These are phyloP conservation scores for Eulithis testata DNA, from an alignment of 2,888 invertebrate genomes.

Conservation along the genomic window DNA sequence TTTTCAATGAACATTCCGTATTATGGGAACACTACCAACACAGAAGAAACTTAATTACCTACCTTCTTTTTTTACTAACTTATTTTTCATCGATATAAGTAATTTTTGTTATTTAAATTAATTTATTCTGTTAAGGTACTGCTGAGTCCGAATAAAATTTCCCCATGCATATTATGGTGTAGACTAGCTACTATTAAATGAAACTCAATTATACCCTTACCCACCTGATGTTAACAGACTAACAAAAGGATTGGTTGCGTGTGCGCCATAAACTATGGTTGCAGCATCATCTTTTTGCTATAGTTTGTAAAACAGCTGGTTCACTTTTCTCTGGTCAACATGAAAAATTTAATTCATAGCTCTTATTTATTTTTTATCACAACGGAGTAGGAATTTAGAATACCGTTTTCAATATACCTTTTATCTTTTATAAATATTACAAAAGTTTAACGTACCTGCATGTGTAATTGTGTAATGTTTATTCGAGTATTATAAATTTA, in stretches of 20 bases:
- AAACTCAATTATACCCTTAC: conserved; percentile 60
- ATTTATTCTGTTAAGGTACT: not conserved
- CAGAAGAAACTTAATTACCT: not conserved
- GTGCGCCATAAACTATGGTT: conserved; percentile 57
- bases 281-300: conserved; percentile 21
- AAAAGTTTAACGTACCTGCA: no score
- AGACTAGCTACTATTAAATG: conserved; percentile 40
- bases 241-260: conserved; percentile 63
- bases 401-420: no score
- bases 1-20: no score
- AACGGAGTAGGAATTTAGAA: no score
- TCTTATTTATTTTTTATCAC: no score
- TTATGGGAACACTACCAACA: not conserved
- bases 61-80: conserved; percentile 6
- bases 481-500: no score
- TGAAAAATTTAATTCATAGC: no score
- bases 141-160: conserved; percentile 23
- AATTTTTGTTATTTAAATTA: conserved; percentile 5
- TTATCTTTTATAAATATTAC: no score
- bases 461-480: no score
- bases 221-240: conserved; percentile 57
- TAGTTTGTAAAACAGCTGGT: conserved; percentile 15
- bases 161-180: conserved; percentile 24
- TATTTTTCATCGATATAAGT: conserved; percentile 6
- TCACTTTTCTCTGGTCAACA: not conserved